Conservation (phyloP, 2,888 invertebrate species). For the Melanotus villosus region DNA sequence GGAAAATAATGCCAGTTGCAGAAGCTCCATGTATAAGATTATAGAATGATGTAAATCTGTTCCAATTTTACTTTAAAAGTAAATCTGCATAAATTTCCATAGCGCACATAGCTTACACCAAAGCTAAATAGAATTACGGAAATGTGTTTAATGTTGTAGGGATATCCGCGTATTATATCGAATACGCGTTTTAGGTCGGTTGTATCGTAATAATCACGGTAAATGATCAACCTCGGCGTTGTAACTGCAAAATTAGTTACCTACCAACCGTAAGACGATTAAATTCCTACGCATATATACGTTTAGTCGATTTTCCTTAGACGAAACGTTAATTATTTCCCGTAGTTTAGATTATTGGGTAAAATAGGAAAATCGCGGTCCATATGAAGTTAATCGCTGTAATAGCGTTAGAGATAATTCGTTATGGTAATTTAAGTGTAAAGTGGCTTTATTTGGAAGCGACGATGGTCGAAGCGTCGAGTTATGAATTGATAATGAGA, state of each 20-base stretch:
- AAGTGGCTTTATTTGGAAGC: constrained; percentile 46
- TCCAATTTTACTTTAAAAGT: constrained; percentile 30
- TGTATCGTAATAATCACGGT: constrained; percentile 7
- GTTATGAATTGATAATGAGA: constrained; percentile 45
- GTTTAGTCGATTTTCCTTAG: constrained; percentile 13
- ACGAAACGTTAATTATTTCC: constrained; percentile 23
- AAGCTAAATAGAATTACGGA: constrained; percentile 31
- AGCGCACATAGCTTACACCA: constrained; percentile 24
- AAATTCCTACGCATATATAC: constrained; percentile 17
- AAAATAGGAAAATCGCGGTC: constrained; percentile 26
- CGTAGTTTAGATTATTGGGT: constrained; percentile 10
- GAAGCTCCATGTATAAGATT: constrained; percentile 25
- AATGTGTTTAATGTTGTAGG: constrained; percentile 31
- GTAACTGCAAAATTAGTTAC: constrained; percentile 22
- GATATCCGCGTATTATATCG: constrained; percentile 25
- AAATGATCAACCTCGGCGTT: constrained; percentile 16
- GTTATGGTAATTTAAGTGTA: constrained; percentile 45
- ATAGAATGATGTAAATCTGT: neutral
- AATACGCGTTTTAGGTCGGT: constrained; percentile 17
- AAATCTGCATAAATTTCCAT: constrained; percentile 37
- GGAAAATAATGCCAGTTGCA: constrained; percentile 15
- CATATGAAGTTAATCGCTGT: constrained; percentile 32
- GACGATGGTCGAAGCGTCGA: constrained; percentile 29
- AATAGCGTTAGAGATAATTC: constrained; percentile 44
- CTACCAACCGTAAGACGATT: constrained; percentile 11